Evolutionary conservation across 2,797 vertebrate species (phyloP).

Genomic region (Kryptopterus vitreolus): DNA sequence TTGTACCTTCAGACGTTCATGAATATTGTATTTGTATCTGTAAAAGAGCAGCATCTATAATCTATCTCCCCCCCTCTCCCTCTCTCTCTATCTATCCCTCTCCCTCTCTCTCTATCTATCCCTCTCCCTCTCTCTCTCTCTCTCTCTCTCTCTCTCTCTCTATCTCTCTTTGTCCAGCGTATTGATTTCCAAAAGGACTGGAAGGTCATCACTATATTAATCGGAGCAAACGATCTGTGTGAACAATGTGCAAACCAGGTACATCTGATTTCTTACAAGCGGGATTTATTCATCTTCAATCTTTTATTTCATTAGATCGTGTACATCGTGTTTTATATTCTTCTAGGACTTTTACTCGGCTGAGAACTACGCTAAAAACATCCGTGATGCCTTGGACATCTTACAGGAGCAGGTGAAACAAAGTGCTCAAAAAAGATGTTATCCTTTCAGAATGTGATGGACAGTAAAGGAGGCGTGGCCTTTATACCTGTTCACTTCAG

Average conservation of each 20-base stretch:
- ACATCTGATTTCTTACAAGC: slow-evolving; percentile 53
- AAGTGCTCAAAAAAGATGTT: neutral
- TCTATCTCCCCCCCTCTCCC: neutral
- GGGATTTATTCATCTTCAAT: neutral
- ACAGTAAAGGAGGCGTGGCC: neutral
- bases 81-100: neutral
- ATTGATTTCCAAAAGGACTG: slow-evolving; percentile 84
- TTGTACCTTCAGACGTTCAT: neutral
- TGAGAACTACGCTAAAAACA: slow-evolving; percentile 72
- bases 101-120: neutral
- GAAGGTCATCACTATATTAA: slow-evolving; percentile 90
- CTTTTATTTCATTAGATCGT: neutral
- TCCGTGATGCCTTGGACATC: slow-evolving; percentile 84
- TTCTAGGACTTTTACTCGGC: slow-evolving; percentile 77
- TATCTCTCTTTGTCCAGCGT: slow-evolving; percentile 65
- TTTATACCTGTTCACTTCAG: neutral
- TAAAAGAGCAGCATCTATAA: neutral
- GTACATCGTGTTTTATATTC: slow-evolving; percentile 20
- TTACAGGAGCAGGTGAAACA: slow-evolving; percentile 80
- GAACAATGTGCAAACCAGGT: slow-evolving; percentile 85
- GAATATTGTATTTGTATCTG: neutral
- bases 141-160: slow-evolving; percentile 29
- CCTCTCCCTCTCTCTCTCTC: neutral
- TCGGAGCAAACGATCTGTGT: slow-evolving; percentile 86
- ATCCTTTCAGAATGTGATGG: neutral